A percentile compares a stretch with the other conserved stretches of the same genome.
phyloP scores from a whole-genome alignment of 2,888 invertebrate species.

The Euspilapteryx auroguttella region DNA sequence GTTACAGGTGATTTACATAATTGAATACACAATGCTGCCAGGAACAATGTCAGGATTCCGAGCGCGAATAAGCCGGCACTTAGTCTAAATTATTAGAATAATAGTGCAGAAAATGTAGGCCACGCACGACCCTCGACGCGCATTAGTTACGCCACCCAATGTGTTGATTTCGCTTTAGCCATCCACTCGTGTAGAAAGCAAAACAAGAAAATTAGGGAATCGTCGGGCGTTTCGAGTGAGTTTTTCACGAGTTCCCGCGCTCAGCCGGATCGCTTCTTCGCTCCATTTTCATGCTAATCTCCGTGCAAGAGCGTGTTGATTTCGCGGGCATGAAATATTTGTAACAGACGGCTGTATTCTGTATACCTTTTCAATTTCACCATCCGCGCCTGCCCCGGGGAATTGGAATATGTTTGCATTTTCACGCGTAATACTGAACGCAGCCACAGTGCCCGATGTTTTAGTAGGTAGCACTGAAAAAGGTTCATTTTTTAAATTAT shows the following conservation, averaged over 20 bases:
- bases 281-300: conserved; percentile 47
- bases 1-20: conserved; percentile 7
- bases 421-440: conserved; percentile 22
- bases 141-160: not conserved
- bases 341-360: conserved; percentile 19
- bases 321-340: conserved; percentile 40
- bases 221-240: conserved; percentile 6
- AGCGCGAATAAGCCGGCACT: not conserved
- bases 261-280: conserved; percentile 22
- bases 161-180: conserved; percentile 16
- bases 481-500: no score
- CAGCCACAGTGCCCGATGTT: no score
- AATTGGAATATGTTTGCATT: conserved; percentile 26
- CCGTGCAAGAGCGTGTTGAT: conserved; percentile 28
- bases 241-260: conserved; percentile 17
- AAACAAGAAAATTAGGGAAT: conserved; percentile 21
- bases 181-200: conserved; percentile 19
- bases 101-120: no score
- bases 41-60: conserved; percentile 2
- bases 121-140: not conserved
- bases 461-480: no score
- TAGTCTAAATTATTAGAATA: not conserved
- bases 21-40: conserved; percentile 2
- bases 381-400: conserved; percentile 18
- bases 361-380: conserved; percentile 40